phyloP scores from a whole-genome alignment of 2,113 vertebrate species.

The Xenopus borealis region DNA sequence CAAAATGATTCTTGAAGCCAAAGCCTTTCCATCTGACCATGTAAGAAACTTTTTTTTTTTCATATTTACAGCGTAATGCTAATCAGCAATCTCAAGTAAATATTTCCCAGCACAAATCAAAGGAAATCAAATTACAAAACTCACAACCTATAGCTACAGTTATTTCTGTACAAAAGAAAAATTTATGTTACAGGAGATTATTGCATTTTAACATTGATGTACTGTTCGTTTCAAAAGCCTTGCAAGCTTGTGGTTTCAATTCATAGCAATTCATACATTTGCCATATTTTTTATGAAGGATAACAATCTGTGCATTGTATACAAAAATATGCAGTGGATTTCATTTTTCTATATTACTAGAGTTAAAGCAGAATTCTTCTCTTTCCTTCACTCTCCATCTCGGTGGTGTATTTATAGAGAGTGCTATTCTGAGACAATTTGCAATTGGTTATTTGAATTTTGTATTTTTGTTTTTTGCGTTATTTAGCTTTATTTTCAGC shows the following conservation, averaged over 20 bases:
- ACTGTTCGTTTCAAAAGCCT: slow-evolving; percentile 63
- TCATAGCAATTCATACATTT: not conserved
- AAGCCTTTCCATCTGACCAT: slow-evolving; percentile 92
- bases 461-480: too few species aligned
- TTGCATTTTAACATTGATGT: slow-evolving; percentile 64
- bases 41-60: slow-evolving; percentile 74
- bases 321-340: too few species aligned
- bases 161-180: slow-evolving; percentile 63
- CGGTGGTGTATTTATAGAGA: too few species aligned
- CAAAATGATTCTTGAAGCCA: slow-evolving; percentile 90
- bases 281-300: not conserved
- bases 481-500: too few species aligned
- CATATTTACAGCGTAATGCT: slow-evolving; percentile 47
- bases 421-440: too few species aligned
- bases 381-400: too few species aligned
- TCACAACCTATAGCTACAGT: slow-evolving; percentile 58
- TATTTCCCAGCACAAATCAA: slow-evolving; percentile 57
- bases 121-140: slow-evolving; percentile 61
- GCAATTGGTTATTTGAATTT: too few species aligned
- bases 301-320: too few species aligned
- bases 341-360: too few species aligned
- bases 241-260: slow-evolving; percentile 52
- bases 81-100: slow-evolving; percentile 58
- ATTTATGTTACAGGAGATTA: slow-evolving; percentile 51
- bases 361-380: too few species aligned